phyloP scores from a whole-genome alignment of 2,888 invertebrate species.

The Lagria hirta region DNA sequence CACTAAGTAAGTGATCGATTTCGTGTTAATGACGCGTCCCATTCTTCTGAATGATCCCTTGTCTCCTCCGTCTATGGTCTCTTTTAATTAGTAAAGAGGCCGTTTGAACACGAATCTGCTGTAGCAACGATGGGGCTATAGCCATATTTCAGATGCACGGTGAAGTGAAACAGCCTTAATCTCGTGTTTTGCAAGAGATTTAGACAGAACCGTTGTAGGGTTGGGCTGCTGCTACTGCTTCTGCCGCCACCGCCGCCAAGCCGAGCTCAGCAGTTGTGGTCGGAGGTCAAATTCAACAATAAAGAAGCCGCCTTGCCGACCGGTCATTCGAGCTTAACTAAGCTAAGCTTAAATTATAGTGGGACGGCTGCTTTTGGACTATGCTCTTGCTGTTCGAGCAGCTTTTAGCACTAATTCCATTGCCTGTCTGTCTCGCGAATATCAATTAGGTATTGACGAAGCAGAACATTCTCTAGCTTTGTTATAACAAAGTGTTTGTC shows the following conservation, averaged over 20 bases:
- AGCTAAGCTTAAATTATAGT: constrained; percentile 50
- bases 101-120: constrained; percentile 15
- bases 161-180: constrained; percentile 26
- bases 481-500: too few relatives aligned
- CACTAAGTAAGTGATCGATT: too few relatives aligned
- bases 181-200: constrained; percentile 26
- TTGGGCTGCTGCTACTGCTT: too few relatives aligned
- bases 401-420: constrained; percentile 26
- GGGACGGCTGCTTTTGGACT: constrained; percentile 20
- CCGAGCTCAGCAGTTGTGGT: constrained; percentile 48
- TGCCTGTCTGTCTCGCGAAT: constrained; percentile 22
- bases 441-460: constrained; percentile 23
- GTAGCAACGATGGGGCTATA: constrained; percentile 19
- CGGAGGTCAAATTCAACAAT: constrained; percentile 46
- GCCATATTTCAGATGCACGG: constrained; percentile 24
- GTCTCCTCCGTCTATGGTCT: constrained; percentile 1
- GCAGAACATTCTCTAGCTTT: constrained; percentile 7
- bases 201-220: constrained; percentile 22
- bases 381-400: constrained; percentile 22
- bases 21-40: too few relatives aligned
- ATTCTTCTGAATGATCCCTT: too few relatives aligned
- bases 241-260: too few relatives aligned
- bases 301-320: constrained; percentile 48
- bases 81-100: constrained; percentile 20
- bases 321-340: constrained; percentile 45